Percentiles rank a stretch among this genome's conserved stretches.
phyloP scores from a whole-genome alignment of 2,888 invertebrate species.

The Drosophila hamatofila region DNA sequence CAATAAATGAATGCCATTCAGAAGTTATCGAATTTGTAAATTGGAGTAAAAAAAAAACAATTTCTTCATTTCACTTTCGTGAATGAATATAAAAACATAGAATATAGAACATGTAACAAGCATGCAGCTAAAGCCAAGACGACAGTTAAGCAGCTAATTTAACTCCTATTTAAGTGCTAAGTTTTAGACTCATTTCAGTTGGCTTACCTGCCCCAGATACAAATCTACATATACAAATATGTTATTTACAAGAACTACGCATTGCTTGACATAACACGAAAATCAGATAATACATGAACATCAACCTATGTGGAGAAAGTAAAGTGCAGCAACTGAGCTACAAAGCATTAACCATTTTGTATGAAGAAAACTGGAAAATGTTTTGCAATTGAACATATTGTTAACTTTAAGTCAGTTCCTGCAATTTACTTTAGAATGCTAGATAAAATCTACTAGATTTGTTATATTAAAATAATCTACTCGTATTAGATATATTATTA shows the following conservation, averaged over 20 bases:
- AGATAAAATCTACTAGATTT: background rate
- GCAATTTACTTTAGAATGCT: slow-evolving; percentile 33
- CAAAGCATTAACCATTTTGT: slow-evolving; percentile 5
- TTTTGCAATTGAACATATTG: background rate
- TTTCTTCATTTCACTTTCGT: too few relatives aligned
- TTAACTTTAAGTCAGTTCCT: slow-evolving; percentile 16
- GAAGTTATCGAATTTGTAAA: too few relatives aligned
- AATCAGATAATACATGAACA: slow-evolving; percentile 81
- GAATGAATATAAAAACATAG: too few relatives aligned
- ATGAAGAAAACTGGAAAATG: slow-evolving; percentile 6
- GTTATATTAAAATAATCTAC: background rate
- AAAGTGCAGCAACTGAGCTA: slow-evolving; percentile 56
- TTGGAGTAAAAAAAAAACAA: too few relatives aligned
- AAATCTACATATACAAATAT: slow-evolving; percentile 57
- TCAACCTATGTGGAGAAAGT: slow-evolving; percentile 45
- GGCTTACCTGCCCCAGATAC: slow-evolving; percentile 62
- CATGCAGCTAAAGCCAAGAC: slow-evolving; percentile 27
- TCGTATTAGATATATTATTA: background rate
- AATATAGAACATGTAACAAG: slow-evolving; percentile 19
- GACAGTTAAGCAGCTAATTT: slow-evolving; percentile 9
- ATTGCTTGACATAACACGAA: slow-evolving; percentile 73
- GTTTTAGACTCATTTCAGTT: slow-evolving; percentile 29
- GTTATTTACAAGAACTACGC: slow-evolving; percentile 74
- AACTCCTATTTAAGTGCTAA: slow-evolving; percentile 16
- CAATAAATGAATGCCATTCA: background rate